Percentiles rank a stretch among this genome's conserved stretches.
Evolutionary conservation across 2,888 invertebrate genomes (phyloP).

Genomic region (Rotaria macrura): DNA sequence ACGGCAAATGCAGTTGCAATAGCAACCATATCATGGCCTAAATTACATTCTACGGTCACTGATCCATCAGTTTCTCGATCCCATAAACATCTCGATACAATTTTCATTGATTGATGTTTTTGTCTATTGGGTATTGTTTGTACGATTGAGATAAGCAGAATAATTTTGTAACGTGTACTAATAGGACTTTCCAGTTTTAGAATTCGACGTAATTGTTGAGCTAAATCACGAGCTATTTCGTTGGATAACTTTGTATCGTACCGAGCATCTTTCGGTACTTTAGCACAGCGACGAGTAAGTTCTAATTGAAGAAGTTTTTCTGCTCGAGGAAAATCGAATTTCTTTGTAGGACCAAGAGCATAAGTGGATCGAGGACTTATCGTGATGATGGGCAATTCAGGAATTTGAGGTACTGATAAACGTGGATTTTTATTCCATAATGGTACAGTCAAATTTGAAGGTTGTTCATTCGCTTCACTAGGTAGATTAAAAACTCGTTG

Average conservation of each 20-base stretch:
- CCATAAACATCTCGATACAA: not conserved
- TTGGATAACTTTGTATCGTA: not conserved
- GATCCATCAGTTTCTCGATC: not conserved
- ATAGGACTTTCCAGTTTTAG: not conserved
- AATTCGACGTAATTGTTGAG: not conserved
- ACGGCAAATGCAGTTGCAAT: not conserved
- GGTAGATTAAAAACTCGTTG: not conserved
- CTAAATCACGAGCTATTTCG: not conserved
- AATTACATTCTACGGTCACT: not conserved
- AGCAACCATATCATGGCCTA: not conserved
- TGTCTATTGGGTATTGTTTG: not conserved
- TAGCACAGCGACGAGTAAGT: not conserved
- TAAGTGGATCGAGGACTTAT: not conserved
- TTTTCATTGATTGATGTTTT: not conserved
- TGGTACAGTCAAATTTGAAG: not conserved
- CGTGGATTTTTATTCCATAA: not conserved
- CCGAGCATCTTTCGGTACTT: not conserved
- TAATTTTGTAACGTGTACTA: not conserved
- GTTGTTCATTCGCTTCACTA: not conserved
- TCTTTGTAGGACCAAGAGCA: not conserved
- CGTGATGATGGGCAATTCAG: not conserved
- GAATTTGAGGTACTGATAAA: not conserved
- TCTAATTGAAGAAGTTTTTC: not conserved
- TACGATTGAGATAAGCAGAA: not conserved
- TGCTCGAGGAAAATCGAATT: not conserved